Evolutionary conservation across 2,888 invertebrate genomes (phyloP), one percentile per base, ranked within the genome.

Genomic region (Julus scanicus): DNA sequence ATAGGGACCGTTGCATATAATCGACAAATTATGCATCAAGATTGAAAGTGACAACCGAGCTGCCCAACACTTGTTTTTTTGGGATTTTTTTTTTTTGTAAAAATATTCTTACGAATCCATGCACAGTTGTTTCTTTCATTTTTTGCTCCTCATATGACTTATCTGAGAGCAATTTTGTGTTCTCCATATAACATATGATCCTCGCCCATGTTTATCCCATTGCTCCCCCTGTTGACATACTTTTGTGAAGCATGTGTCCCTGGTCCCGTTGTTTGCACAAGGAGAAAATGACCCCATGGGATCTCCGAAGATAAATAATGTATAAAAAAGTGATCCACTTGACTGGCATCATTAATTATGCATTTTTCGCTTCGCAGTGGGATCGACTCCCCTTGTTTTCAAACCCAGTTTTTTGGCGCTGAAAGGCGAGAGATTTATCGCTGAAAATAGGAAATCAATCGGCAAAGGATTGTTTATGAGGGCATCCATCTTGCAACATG

Each of bases 261-360:
- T 71, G 71, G 71, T 20, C 20, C 29, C 20, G 71, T 71, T 71
- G 29, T 20, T n/a, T 71, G 71, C n/a, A 71, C 71, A 71, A n/a
- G 5, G 71, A 71, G 71, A 71, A 71, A 71, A 20, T 71, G 71
- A 71, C 71, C 71, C 63, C 63, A 63, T 63, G 63, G 63, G 63
- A 63, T 20, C 29, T 2, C n/a, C 29, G 71, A 71, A 29, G 71
- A 71, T 71, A 71, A 71, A 71, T 71, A 71, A 71, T 20, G 8
- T 20, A 29, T 4, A 71, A 71, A 71, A 71, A 71, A 71, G 20
- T 71, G 71, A 71, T 71, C 71, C 71, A 71, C 71, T 71, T 71
- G 71, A 71, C 71, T 71, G 71, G 71, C 71, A 17, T 71, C 71
- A 71, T 71, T 71, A 71, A 71, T 71, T 71, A 71, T 71, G 71